These are phyloP conservation scores for Macroramphosus scolopax DNA, from an alignment of 2,797 vertebrate genomes.

Conservation along the genomic window DNA sequence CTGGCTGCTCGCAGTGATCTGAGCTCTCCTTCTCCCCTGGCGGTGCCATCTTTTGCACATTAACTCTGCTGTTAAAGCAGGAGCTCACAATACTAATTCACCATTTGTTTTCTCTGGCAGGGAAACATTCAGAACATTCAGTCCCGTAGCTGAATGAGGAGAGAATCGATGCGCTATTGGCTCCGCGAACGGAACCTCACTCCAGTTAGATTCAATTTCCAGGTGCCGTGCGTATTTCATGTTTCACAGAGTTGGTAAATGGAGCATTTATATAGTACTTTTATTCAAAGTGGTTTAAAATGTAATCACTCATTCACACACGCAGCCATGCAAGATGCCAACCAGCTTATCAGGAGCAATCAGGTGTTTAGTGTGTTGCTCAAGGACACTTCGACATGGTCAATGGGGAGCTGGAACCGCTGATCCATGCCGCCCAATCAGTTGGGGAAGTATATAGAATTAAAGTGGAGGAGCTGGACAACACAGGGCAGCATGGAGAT, in stretches of 20 bases:
- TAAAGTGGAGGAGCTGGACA: conserved; percentile 38
- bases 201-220: conserved; percentile 66
- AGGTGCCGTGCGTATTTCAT: conserved; percentile 60
- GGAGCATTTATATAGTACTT: too few species aligned
- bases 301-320: too few species aligned
- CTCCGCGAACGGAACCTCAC: conserved; percentile 48
- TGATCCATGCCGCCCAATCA: too few species aligned
- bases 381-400: too few species aligned
- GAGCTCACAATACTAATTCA: conserved; percentile 56
- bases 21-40: conserved; percentile 29
- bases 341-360: too few species aligned
- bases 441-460: too few species aligned
- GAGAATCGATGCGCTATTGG: conserved; percentile 54
- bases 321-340: too few species aligned
- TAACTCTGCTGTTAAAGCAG: conserved; percentile 43
- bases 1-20: conserved; percentile 49
- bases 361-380: too few species aligned
- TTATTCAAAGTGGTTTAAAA: too few species aligned
- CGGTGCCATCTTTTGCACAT: conserved; percentile 51
- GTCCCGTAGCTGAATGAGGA: conserved; percentile 42
- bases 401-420: too few species aligned
- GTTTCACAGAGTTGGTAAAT: conserved; percentile 47
- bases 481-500: conserved; percentile 8
- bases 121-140: conserved; percentile 52
- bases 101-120: conserved; percentile 60